phyloP scores from a whole-genome alignment of 2,888 invertebrate species.

The Tenthredo notha region DNA sequence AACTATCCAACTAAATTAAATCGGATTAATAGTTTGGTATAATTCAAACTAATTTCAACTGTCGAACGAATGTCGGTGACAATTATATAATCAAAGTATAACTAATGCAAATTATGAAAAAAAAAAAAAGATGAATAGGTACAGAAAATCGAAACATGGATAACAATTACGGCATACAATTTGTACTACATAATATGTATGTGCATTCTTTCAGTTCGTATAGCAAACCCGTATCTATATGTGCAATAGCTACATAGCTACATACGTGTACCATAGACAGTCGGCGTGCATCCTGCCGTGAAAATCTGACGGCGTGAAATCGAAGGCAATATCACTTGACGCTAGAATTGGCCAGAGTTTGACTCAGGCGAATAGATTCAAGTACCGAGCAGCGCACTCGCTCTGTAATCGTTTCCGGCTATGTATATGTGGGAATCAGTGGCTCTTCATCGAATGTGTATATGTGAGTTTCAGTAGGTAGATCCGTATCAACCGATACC shows the following conservation, averaged over 20 bases:
- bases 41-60: background rate
- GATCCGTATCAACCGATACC: background rate
- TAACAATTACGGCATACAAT: background rate
- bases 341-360: conserved; percentile 40
- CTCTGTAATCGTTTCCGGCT: conserved; percentile 39
- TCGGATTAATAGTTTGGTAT: background rate
- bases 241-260: background rate
- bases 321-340: conserved; percentile 36
- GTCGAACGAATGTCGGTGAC: background rate
- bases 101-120: background rate
- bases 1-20: background rate
- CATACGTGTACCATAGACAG: background rate
- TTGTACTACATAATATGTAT: background rate
- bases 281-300: background rate
- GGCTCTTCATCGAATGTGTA: conserved; percentile 13
- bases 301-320: conserved; percentile 32
- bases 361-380: conserved; percentile 45
- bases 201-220: background rate
- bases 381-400: conserved; percentile 15
- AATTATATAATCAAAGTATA: background rate
- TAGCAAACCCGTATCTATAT: background rate
- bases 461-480: background rate
- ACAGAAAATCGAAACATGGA: background rate
- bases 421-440: conserved; percentile 14
- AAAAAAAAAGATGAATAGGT: background rate